phyloP scores from a whole-genome alignment of 1,140 invertebrate species.

The Drosophila pachea region DNA sequence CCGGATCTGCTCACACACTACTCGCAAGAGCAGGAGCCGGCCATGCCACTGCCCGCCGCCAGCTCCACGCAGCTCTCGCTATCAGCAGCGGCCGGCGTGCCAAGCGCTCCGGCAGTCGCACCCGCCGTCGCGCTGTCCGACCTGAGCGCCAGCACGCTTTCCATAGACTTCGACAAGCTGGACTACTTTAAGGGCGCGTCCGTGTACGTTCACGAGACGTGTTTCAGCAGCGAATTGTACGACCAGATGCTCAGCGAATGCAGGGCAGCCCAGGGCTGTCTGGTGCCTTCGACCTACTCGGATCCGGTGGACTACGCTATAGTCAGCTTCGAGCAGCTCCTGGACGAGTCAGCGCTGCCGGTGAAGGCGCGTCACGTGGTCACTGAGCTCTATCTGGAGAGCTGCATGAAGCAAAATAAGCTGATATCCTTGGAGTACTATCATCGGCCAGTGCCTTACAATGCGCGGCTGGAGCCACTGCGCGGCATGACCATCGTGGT shows the following conservation, averaged over 20 bases:
- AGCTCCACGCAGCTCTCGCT: slow-evolving; percentile 52
- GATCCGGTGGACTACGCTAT: slow-evolving; percentile 82
- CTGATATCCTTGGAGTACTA: slow-evolving; percentile 83
- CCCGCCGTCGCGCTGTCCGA: slow-evolving; percentile 28
- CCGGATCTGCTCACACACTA: slow-evolving; percentile 61
- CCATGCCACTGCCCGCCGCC: slow-evolving; percentile 57
- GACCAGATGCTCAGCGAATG: slow-evolving; percentile 77
- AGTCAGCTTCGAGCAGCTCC: slow-evolving; percentile 78
- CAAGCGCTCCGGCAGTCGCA: not conserved
- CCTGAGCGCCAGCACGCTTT: slow-evolving; percentile 57
- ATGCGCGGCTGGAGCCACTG: slow-evolving; percentile 81
- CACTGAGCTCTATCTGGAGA: slow-evolving; percentile 82
- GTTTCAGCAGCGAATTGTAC: slow-evolving; percentile 78
- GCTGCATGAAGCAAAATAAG: slow-evolving; percentile 82
- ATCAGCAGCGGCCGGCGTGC: not conserved
- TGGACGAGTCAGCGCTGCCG: slow-evolving; percentile 69
- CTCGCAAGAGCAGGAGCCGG: slow-evolving; percentile 66
- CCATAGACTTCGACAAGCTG: slow-evolving; percentile 72
- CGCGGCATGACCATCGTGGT: slow-evolving; percentile 86
- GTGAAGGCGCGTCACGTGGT: slow-evolving; percentile 80
- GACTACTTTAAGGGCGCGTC: slow-evolving; percentile 79
- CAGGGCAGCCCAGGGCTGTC: slow-evolving; percentile 77
- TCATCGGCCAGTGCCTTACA: slow-evolving; percentile 82
- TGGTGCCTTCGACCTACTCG: slow-evolving; percentile 78
- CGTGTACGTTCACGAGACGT: slow-evolving; percentile 79